phyloP scores from a whole-genome alignment of 2,888 invertebrate species.

The Caenorhabditis uteleia region DNA sequence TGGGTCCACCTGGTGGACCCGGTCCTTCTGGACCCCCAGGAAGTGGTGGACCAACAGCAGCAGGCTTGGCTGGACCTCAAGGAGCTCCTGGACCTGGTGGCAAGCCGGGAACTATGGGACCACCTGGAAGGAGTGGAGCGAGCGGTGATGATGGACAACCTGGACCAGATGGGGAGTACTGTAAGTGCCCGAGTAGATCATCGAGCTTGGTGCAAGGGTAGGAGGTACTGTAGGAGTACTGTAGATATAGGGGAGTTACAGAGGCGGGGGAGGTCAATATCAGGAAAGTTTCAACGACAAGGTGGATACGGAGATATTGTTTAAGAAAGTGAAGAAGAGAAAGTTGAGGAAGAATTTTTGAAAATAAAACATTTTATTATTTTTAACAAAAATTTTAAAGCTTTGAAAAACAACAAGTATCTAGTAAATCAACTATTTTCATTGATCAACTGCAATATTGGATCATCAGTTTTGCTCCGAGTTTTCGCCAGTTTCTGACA shows the following conservation, averaged over 20 bases:
- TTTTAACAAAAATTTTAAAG: not conserved
- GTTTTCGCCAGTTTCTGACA: slow-evolving; percentile 26
- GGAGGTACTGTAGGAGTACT: slow-evolving; percentile 4
- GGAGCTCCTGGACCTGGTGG: slow-evolving; percentile 20
- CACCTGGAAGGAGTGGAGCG: slow-evolving; percentile 6
- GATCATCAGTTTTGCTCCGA: slow-evolving; percentile 27
- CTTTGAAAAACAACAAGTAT: not conserved
- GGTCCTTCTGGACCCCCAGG: slow-evolving; percentile 19
- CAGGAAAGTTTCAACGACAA: not conserved
- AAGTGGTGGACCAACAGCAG: slow-evolving; percentile 5
- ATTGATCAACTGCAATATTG: slow-evolving; percentile 41
- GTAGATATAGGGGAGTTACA: not conserved
- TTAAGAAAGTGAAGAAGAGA: slow-evolving; percentile 3
- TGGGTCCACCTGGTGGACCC: slow-evolving; percentile 12
- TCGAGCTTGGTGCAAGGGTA: slow-evolving; percentile 20
- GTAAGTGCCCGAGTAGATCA: slow-evolving; percentile 25
- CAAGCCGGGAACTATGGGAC: slow-evolving; percentile 13
- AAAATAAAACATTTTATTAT: not conserved
- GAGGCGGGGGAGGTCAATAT: not conserved
- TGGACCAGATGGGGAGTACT: slow-evolving; percentile 27
- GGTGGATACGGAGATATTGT: not conserved
- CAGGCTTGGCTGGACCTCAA: slow-evolving; percentile 3
- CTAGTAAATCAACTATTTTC: not conserved
- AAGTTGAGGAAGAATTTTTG: slow-evolving; percentile 6
- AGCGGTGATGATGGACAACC: slow-evolving; percentile 6